A percentile compares a stretch with the other conserved stretches of the same genome.
Evolutionary conservation across 2,113 vertebrate genomes (phyloP).

Genomic region (Rhinichthys klamathensis): DNA sequence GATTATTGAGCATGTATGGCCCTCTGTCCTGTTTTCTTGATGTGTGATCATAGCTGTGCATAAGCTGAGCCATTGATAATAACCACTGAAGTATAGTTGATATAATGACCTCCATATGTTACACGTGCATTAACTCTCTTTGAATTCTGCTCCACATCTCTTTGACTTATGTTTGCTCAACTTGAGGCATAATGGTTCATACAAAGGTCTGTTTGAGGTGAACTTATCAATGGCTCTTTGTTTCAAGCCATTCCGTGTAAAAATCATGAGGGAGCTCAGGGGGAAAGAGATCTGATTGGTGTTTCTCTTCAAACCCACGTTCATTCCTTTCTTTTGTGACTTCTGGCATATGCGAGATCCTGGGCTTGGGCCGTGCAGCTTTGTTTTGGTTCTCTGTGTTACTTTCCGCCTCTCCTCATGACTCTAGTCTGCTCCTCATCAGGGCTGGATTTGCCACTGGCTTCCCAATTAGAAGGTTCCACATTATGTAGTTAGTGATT

Average conservation of each 20-base stretch:
- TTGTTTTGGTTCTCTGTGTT: conserved; percentile 27
- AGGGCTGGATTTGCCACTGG: conserved; percentile 27
- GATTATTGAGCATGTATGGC: conserved; percentile 57
- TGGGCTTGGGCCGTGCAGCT: conserved; percentile 1
- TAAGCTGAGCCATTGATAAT: conserved; percentile 61
- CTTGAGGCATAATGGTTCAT: conserved; percentile 24
- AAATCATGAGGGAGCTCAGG: conserved; percentile 42
- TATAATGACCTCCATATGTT: conserved; percentile 54
- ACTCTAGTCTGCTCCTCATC: conserved; percentile 30
- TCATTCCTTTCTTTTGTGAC: conserved; percentile 49
- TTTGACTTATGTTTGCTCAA: conserved; percentile 41
- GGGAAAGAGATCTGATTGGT: conserved; percentile 25
- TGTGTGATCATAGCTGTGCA: conserved; percentile 57
- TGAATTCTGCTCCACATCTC: conserved; percentile 37
- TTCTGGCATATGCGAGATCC: conserved; percentile 18
- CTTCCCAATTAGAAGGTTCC: conserved; percentile 39
- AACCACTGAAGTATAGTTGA: conserved; percentile 57
- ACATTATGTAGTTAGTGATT: conserved; percentile 38
- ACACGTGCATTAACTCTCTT: conserved; percentile 48
- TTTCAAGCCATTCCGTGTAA: conserved; percentile 14
- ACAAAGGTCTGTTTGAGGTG: conserved; percentile 15
- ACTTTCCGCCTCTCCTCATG: not conserved
- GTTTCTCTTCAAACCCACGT: conserved; percentile 46
- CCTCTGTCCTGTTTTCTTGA: conserved; percentile 29
- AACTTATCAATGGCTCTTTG: conserved; percentile 53